Evolutionary conservation across 2,888 invertebrate species (phyloP).

Genomic region (Phorcus lineatus): DNA sequence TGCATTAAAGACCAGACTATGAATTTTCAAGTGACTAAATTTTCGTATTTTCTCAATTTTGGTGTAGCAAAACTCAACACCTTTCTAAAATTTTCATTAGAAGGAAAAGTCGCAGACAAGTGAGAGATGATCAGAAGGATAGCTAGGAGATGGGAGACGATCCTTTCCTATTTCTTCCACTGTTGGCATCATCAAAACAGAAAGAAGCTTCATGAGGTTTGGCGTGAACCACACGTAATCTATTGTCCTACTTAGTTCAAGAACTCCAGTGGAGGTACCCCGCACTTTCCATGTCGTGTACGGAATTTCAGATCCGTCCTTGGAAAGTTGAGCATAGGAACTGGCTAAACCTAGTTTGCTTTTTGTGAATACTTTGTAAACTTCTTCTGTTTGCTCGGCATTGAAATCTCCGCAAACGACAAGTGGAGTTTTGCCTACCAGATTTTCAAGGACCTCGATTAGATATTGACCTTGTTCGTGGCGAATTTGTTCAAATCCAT

Average conservation of each 20-base stretch:
- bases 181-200: conserved; percentile 80
- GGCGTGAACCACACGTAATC: conserved; percentile 79
- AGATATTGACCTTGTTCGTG: conserved; percentile 62
- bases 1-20: too few relatives aligned
- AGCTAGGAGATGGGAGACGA: conserved; percentile 82
- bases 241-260: conserved; percentile 83
- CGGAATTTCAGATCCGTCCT: conserved; percentile 80
- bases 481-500: conserved; percentile 76
- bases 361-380: conserved; percentile 80
- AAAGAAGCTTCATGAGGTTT: conserved; percentile 79
- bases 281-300: conserved; percentile 87
- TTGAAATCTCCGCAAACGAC: conserved; percentile 86
- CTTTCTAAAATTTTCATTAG: neutral
- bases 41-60: too few relatives aligned
- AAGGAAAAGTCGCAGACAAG: conserved; percentile 76
- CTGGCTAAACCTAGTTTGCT: conserved; percentile 64
- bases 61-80: neutral
- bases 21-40: too few relatives aligned
- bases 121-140: conserved; percentile 87
- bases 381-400: conserved; percentile 84
- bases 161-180: conserved; percentile 82
- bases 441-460: conserved; percentile 49
- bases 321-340: conserved; percentile 68
- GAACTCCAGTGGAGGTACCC: conserved; percentile 77
- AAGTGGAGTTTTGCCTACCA: conserved; percentile 76